Conservation (phyloP, 2,797 vertebrate genomes). For the Helostoma temminkii region DNA sequence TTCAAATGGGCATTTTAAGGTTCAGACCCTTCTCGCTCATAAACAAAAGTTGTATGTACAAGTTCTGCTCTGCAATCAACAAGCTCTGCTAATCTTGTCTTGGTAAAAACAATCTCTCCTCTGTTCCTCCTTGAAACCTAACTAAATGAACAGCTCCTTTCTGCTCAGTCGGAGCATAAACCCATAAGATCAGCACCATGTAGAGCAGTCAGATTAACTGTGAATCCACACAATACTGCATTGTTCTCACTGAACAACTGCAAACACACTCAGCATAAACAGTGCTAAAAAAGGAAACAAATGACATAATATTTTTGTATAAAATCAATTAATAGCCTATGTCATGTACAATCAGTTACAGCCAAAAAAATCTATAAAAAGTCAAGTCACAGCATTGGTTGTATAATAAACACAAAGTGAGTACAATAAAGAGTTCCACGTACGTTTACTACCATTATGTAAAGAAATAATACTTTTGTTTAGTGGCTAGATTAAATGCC, state of each 20-base stretch:
- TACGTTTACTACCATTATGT: conserved; percentile 4
- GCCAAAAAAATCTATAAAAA: not conserved
- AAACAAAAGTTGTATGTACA: not conserved
- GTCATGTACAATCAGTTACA: not conserved
- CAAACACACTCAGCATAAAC: conserved; percentile 33
- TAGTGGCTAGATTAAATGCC: no score
- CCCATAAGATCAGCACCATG: conserved; percentile 59
- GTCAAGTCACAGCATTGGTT: not conserved
- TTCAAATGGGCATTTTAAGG: not conserved
- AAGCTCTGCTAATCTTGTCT: conserved; percentile 27
- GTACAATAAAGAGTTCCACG: not conserved
- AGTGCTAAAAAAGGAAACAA: conserved; percentile 18
- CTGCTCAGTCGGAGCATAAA: conserved; percentile 54
- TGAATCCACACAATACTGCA: conserved; percentile 56
- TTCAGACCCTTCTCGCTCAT: not conserved
- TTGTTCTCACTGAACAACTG: conserved; percentile 63
- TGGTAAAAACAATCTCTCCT: conserved; percentile 54
- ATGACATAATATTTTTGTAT: not conserved
- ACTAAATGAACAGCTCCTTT: conserved; percentile 59
- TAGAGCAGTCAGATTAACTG: conserved; percentile 67
- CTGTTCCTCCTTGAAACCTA: conserved; percentile 54
- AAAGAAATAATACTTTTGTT: not conserved
- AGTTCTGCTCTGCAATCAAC: not conserved
- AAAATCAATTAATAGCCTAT: not conserved
- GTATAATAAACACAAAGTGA: not conserved